Base-by-base conservation (phyloP, 1,140 invertebrate species). In the Drosophila trapezifrons region DNA sequence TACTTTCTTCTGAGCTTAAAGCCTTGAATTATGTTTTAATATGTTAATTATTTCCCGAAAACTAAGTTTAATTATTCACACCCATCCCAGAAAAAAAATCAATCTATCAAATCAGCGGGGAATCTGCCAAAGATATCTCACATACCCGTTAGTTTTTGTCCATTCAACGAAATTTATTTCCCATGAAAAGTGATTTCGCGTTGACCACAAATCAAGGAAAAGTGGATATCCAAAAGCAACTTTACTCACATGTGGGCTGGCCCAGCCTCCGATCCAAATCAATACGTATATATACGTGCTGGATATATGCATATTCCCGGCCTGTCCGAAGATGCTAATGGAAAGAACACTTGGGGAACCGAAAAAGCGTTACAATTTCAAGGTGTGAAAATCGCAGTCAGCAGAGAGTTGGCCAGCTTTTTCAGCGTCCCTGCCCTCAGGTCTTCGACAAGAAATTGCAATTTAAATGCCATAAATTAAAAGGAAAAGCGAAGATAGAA, bases 401-500 rank as follows among this genome's bases (percentile, higher is more conserved):
- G 51, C 37, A 9, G 20, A 56, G 45, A 22, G 37, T 35, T 54
- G 47, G 57, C 37, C 60, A 66, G 27, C 47, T 43, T 29, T 52
- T 40, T 27, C 47, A 43, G 45, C 10, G 7, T 52, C 4, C 32
- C 51, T 10, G 51, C 32, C 51, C 18, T 54, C 51, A 32, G 13
- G 29, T 66, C 51, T 47, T 32, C 32, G 76, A 90, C 81, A 90
- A 86, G 85, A 86, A 90, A 90, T 90, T 82, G 87, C 86, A 86
- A 90, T 90, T 90, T 86, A 90, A 90, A 86, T 77, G 78, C 81
- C 71, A 90, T 90, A 90, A 90, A 90, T 90, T 90, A 69, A 81
- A 67, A 79, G 71, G 73, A 79, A 80, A 84, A 84, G 76, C 72
- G 58, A 56, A 69, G 75, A 80, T 79, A 63, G 51, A 78, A 45